Conservation (phyloP, 2,113 vertebrate genomes). For the human region GRCh38 chr12:59085001-59085500, state of each 20-base stretch:
- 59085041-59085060: slow-evolving; percentile 75
- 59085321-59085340: slow-evolving; percentile 88
- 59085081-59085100: slow-evolving; percentile 22
- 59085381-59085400: slow-evolving; percentile 75
- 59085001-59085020: slow-evolving; percentile 85
- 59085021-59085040: slow-evolving; percentile 95
- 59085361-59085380: slow-evolving; percentile 82
- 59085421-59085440: not conserved
- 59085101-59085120: slow-evolving; percentile 46
- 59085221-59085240: slow-evolving; percentile 82
- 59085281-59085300: slow-evolving; percentile 86
- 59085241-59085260: slow-evolving; percentile 86
- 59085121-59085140: slow-evolving; percentile 14
- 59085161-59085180: slow-evolving; percentile 53
- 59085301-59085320: slow-evolving; percentile 86
- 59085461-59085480: slow-evolving; percentile 40
- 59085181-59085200: slow-evolving; percentile 40
- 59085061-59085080: slow-evolving; percentile 48
- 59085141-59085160: not conserved
- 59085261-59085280: slow-evolving; percentile 77
- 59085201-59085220: slow-evolving; percentile 62
- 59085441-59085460: not conserved
- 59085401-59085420: not conserved
- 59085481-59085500: not conserved
- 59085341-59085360: slow-evolving; percentile 86